A percentile compares a stretch with the other conserved stretches of the same genome.
Evolutionary conservation across 2,797 vertebrate genomes (phyloP).

Genomic region (Iguana delicatissima): DNA sequence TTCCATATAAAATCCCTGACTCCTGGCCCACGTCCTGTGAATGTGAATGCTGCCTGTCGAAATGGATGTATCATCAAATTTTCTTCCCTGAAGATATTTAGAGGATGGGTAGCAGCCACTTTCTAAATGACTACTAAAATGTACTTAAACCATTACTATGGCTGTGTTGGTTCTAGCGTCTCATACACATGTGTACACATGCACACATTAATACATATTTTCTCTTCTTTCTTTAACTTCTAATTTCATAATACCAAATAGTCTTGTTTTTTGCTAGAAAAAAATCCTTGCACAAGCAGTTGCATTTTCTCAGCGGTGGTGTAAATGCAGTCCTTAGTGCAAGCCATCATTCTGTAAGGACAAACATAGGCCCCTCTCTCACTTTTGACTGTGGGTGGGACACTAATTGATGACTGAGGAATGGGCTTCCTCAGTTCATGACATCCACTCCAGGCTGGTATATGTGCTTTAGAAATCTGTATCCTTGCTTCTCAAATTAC

Average conservation of each 20-base stretch:
- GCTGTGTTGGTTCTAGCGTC: background rate
- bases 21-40: background rate
- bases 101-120: background rate
- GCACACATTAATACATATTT: background rate
- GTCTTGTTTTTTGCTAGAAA: no score
- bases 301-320: no score
- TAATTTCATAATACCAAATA: background rate
- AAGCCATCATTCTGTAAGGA: no score
- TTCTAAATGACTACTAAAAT: background rate
- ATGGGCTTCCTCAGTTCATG: no score
- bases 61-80: background rate
- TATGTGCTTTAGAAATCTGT: background rate
- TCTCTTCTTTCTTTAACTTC: background rate
- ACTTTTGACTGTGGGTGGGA: no score
- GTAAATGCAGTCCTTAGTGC: no score
- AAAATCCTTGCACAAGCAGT: no score
- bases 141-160: background rate
- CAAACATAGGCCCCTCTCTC: no score
- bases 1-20: background rate
- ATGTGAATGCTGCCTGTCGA: background rate
- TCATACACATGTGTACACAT: no score
- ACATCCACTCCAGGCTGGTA: background rate
- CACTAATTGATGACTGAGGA: no score
- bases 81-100: background rate
- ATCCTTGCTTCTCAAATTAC: constrained; percentile 34